Base-by-base conservation (phyloP, 2,888 invertebrate species). In the Melinaea menophilus region DNA sequence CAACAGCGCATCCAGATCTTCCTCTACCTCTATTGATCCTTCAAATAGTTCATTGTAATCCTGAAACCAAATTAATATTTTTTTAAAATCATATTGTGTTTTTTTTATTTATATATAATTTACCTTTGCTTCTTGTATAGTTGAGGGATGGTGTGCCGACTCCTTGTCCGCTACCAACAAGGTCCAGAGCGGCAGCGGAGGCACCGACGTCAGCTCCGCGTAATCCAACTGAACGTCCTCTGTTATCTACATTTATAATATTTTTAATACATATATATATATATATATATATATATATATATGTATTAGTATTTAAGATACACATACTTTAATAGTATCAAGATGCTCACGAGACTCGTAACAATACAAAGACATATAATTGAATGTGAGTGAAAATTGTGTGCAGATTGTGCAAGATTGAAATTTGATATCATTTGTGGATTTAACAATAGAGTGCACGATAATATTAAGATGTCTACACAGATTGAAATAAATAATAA, bases 151-250 rank as follows among this genome's bases (percentile, higher is more conserved):
- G 66, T 92, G 91, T 0, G 93, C 87, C n/a, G 93, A 93, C 83
- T 97, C 97, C 75, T 95, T 95, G 80, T 99, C 99, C 0, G 99
- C 99, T 41, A 97, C 96, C 5, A 99, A 91, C 1, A 99, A 91
- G 2, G 98, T 98, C 96, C 98, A 99, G 31, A 99, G 88, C 0
- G 99, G 99, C 59, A 99, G 88, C 0, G 99, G 99, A 0, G 99
- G 98, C 72, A 99, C 98, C n/a, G 99, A 98, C 2, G 97, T 97
- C 65, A 99, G 95, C 85, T 99, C 99, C 0, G 98, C 96, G 80
- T 98, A 98, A 86, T 98, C 98, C 61, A 98, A 85, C 70, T 95
- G 96, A 48, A 97, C 91, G 77, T 98, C 98, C 79, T 98, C 97
- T 0, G 96, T 95, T 73, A 96, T 95, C 91, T 92, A 72, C 35